phyloP scores from a whole-genome alignment of 2,113 vertebrate genomes.

The Strix uralensis region DNA sequence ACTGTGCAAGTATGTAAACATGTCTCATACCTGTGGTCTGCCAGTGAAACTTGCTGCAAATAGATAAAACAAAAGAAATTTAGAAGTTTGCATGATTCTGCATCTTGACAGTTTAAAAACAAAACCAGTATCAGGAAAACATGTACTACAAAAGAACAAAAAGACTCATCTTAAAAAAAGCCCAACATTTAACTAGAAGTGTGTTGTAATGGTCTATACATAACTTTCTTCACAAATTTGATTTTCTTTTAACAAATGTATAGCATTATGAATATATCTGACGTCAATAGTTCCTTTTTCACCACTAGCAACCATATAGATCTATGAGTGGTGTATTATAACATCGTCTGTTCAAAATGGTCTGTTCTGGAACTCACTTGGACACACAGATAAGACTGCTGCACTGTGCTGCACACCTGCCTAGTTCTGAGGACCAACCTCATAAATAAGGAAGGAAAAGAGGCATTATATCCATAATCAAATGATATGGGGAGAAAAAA shows the following conservation, averaged over 20 bases:
- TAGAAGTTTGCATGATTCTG: background rate
- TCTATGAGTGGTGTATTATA: background rate
- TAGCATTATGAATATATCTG: background rate
- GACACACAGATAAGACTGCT: background rate
- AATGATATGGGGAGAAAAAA: background rate
- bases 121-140: background rate
- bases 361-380: background rate
- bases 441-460: background rate
- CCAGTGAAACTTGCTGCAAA: constrained; percentile 79
- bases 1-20: background rate
- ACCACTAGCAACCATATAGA: background rate
- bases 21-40: constrained; percentile 75
- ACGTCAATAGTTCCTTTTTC: background rate
- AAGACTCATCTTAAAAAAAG: background rate
- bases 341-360: background rate
- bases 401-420: background rate
- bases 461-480: background rate
- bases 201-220: background rate
- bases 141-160: background rate
- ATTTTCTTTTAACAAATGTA: background rate
- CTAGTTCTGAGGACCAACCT: background rate
- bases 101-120: background rate
- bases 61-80: constrained; percentile 20
- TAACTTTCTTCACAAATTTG: background rate
- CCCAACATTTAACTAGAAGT: background rate